A percentile compares a stretch with the other conserved stretches of the same genome.
Conservation (phyloP, 2,888 invertebrate species). For the Formica aserva region DNA sequence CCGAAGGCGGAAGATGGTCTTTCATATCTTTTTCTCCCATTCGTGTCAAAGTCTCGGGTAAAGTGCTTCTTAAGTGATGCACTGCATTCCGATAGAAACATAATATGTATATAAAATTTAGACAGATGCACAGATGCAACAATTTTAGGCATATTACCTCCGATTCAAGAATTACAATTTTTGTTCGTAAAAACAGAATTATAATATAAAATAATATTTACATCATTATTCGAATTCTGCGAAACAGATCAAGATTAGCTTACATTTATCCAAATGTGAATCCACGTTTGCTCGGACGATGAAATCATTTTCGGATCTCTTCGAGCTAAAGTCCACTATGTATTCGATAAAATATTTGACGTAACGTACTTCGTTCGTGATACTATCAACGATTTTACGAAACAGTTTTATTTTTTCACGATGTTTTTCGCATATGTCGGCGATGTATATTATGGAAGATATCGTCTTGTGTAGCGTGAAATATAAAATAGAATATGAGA, state of each 20-base stretch:
- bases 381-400: conserved; percentile 81
- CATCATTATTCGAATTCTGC: not conserved
- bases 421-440: conserved; percentile 75
- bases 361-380: conserved; percentile 86
- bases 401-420: conserved; percentile 71
- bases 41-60: conserved; percentile 91
- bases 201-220: not conserved
- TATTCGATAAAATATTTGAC: conserved; percentile 91
- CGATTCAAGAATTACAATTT: not conserved
- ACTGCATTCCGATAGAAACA: conserved; percentile 86
- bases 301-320: conserved; percentile 89
- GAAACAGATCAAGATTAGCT: conserved; percentile 6
- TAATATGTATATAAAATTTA: not conserved
- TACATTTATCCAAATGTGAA: conserved; percentile 91
- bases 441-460: conserved; percentile 77
- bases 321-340: conserved; percentile 91
- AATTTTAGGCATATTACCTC: not conserved
- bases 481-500: not conserved
- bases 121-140: not conserved
- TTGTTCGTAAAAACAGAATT: not conserved
- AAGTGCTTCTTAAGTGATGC: conserved; percentile 89
- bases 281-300: conserved; percentile 92
- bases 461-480: conserved; percentile 72
- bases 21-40: conserved; percentile 91
- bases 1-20: conserved; percentile 88